A percentile compares a stretch with the other conserved stretches of the same genome.
phyloP scores from a whole-genome alignment of 2,888 invertebrate genomes.

The Aleiodes leptofemur region DNA sequence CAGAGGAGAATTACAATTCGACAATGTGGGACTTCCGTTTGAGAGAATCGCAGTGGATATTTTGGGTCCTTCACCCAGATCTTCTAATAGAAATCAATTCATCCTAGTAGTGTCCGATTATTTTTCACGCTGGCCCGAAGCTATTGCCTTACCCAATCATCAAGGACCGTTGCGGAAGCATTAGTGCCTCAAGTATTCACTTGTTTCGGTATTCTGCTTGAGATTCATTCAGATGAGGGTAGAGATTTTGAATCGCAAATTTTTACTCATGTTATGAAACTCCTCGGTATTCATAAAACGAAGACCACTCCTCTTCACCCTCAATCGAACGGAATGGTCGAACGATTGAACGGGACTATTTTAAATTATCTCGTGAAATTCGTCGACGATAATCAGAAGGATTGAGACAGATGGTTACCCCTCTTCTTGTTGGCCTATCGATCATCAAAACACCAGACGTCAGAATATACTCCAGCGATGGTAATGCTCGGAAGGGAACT shows the following conservation, averaged over 20 bases:
- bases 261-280: slow-evolving; percentile 55
- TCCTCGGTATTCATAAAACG: slow-evolving; percentile 54
- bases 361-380: not conserved
- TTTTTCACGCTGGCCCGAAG: slow-evolving; percentile 14
- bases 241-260: slow-evolving; percentile 59
- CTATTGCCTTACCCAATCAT: slow-evolving; percentile 1
- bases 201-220: slow-evolving; percentile 53
- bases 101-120: not conserved
- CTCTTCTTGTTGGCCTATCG: too few species aligned
- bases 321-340: slow-evolving; percentile 52
- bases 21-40: not conserved
- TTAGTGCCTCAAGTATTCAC: not conserved
- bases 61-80: not conserved
- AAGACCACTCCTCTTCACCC: slow-evolving; percentile 51
- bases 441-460: too few species aligned
- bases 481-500: slow-evolving; percentile 3
- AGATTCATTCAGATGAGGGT: slow-evolving; percentile 43
- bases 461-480: slow-evolving; percentile 14
- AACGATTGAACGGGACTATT: slow-evolving; percentile 52
- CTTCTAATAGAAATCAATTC: slow-evolving; percentile 8
- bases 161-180: slow-evolving; percentile 3
- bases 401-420: too few species aligned
- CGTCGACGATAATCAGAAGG: too few species aligned
- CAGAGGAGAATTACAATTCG: not conserved
- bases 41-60: slow-evolving; percentile 10